Base-by-base conservation (phyloP, 53 echinoderm and acorn worm species). In the Echinometra lucunter region DNA sequence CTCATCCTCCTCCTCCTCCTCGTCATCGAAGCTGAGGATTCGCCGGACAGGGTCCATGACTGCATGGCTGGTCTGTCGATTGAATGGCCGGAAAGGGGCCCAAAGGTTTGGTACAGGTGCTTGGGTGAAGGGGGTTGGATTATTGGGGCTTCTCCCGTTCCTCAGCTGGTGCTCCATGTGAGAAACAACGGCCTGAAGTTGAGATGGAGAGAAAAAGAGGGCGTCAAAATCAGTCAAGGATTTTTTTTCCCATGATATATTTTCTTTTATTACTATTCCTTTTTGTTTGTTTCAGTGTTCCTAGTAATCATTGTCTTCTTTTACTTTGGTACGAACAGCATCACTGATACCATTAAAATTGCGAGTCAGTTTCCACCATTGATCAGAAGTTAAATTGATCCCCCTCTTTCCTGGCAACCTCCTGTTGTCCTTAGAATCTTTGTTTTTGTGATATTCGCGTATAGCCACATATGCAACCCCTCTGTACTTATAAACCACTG, bases 341-440 rank as follows among this genome's bases (percentile, higher is more conserved):
- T 69, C 37, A 17, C 69, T 66, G 4, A 91, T 91, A n/a, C n/a
- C n/a, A n/a, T 38, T 67, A 45, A 44, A 66, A 69, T 67, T 40
- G 67, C 3, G 66, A 1, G 23, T 23, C 91, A 69, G 45, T 91
- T 69, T 67, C 25, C 44, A 44, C 69, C 66, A 91, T 45, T 58
- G 67, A 21, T 91, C 91, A 0, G 27, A 45, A 23, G 91, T 91
- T 25, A 91, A 69, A 91, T 91, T 91, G 91, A 91, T 91, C 2
- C 91, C 91, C 45, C 45, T 91, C 10, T 69, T 7, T 28, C 66
- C 91, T 9, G 70, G 91, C 23, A 66, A 47, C 91, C 67, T 69
- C 45, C 44, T 91, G 42, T n/a, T n/a, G n/a, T n/a, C n/a, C n/a
- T 91, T 69, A 66, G 70, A 23, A 37, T 45, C 45, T 6, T 91